Conservation (phyloP, 1,140 invertebrate species). For the Formica exsecta region DNA sequence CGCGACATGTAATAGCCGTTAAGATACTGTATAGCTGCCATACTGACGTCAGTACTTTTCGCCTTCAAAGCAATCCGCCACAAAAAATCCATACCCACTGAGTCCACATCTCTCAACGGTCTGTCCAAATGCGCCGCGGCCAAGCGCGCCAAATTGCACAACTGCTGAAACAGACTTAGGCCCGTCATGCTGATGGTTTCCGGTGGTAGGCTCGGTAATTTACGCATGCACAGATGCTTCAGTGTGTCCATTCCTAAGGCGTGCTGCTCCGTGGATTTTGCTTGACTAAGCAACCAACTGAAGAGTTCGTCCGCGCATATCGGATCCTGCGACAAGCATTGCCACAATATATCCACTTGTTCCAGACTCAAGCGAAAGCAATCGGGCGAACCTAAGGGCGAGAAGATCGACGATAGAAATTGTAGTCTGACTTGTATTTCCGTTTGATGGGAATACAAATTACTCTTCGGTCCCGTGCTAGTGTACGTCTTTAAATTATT, state of each 20-base stretch:
- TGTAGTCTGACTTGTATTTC: conserved; percentile 96
- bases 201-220: conserved; percentile 94
- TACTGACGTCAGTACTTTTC: conserved; percentile 96
- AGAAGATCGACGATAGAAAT: conserved; percentile 97
- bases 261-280: conserved; percentile 96
- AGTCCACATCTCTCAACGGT: conserved; percentile 84
- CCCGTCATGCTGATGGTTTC: conserved; percentile 97
- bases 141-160: conserved; percentile 94
- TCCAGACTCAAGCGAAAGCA: conserved; percentile 95
- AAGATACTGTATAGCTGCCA: conserved; percentile 97
- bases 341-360: conserved; percentile 96
- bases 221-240: conserved; percentile 95
- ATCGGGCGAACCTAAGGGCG: conserved; percentile 95
- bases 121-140: conserved; percentile 89
- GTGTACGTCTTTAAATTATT: conserved; percentile 92
- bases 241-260: conserved; percentile 94
- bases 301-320: conserved; percentile 96
- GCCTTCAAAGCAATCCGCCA: conserved; percentile 97
- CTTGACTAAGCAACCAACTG: conserved; percentile 96
- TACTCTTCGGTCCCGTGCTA: conserved; percentile 80
- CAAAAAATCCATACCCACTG: conserved; percentile 95
- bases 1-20: conserved; percentile 97
- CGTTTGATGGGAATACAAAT: conserved; percentile 94
- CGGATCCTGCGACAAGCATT: conserved; percentile 93
- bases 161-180: conserved; percentile 95